Evolutionary conservation across 2,888 invertebrate species (phyloP), one percentile per base, ranked within the genome.

Genomic region (Himalopsyche japonica): DNA sequence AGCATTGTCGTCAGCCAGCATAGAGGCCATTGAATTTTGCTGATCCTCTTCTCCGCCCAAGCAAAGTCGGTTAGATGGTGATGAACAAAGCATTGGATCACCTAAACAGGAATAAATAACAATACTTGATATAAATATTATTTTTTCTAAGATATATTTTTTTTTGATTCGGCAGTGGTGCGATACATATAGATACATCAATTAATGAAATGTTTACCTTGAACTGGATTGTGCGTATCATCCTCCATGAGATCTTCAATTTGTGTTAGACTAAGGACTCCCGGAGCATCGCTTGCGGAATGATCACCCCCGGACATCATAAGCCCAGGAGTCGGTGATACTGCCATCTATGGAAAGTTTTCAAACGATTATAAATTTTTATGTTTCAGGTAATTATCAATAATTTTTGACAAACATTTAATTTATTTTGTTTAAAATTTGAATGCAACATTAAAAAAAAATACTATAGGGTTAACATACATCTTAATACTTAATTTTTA

Each of bases 181-280:
- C 10, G 34, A 34, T 34, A 34, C 34, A 5, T 34, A 34, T 6
- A 5, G 34, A 34, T 34, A 34, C 8, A 37, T 15, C 12, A 43
- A 6, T 15, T 43, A 12, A 15, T 57, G 1, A 57, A 49, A 57
- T 57, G 0, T 76, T 43, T 87, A 90, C 94, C 93, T 89, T 93
- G 93, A 0, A 94, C 93, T 0, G 94, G 93, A 87, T 93, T 93
- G 84, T 92, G 92, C 0, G 92, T 91, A 89, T 95, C 95, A 87
- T 95, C 95, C 86, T 94, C 94, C 95, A 95, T 95, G 88, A 94
- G 92, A 90, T 95, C 95, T 82, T 94, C 94, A 6, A 94, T 92
- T 88, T 94, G 94, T 83, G 93, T 92, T 86, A 93, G 91, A 89
- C 92, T 93, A 84, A 94, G 90, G 24, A 90, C 91, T n/a, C 85